Conservation (phyloP, 1,140 invertebrate species). For the Probaryconus sp. region DNA sequence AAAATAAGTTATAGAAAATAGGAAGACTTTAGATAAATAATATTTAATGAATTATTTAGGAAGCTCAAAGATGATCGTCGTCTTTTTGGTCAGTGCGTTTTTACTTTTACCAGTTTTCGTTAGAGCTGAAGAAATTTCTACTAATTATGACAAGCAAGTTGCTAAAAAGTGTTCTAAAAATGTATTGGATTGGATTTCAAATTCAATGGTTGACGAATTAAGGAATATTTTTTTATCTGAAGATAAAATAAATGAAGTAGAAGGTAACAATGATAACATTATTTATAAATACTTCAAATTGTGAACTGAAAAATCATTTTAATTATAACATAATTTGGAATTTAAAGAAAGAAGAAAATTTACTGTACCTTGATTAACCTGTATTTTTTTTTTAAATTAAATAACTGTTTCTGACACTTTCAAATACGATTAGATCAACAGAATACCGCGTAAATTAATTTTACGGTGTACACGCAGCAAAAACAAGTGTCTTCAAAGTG, state of each 20-base stretch:
- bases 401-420: too few relatives aligned
- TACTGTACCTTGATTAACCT: too few relatives aligned
- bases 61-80: conserved; percentile 53
- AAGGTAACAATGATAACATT: conserved; percentile 52
- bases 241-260: conserved; percentile 18
- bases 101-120: conserved; percentile 44
- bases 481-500: too few relatives aligned
- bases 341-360: too few relatives aligned
- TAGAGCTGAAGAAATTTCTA: conserved; percentile 26
- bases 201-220: conserved; percentile 36
- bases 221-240: conserved; percentile 42
- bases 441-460: too few relatives aligned
- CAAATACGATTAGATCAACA: too few relatives aligned
- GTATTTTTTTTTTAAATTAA: too few relatives aligned
- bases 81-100: conserved; percentile 30
- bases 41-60: conserved; percentile 13
- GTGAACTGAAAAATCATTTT: not conserved
- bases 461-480: too few relatives aligned
- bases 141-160: conserved; percentile 13
- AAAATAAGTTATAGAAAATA: too few relatives aligned
- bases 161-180: conserved; percentile 10
- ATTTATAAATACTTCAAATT: not conserved
- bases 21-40: not conserved
- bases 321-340: not conserved
- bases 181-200: conserved; percentile 53